These are phyloP conservation scores for Hipparchia sbordonii DNA, from an alignment of 2,888 invertebrate species.

Conservation along the genomic window DNA sequence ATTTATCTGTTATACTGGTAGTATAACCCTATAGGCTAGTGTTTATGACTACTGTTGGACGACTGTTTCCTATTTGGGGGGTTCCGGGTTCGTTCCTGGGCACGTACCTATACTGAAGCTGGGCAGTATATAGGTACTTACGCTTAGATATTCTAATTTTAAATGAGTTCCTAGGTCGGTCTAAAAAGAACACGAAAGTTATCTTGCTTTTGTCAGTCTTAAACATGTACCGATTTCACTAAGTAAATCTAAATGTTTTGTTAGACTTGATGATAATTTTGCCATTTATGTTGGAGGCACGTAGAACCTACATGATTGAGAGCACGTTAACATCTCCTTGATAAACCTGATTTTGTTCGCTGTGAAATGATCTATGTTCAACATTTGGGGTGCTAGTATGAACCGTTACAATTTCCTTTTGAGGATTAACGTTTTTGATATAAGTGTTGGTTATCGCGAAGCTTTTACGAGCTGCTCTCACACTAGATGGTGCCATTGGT, in stretches of 20 bases:
- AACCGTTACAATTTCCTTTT: conserved; percentile 66
- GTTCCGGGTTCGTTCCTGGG: too few relatives aligned
- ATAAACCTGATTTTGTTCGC: conserved; percentile 66
- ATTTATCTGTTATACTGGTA: not conserved
- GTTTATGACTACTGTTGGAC: too few relatives aligned
- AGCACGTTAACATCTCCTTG: conserved; percentile 71
- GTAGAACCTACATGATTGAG: conserved; percentile 64
- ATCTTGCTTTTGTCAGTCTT: too few relatives aligned
- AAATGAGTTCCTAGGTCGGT: too few relatives aligned
- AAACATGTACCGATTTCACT: too few relatives aligned
- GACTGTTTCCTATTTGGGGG: too few relatives aligned
- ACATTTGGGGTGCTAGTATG: conserved; percentile 66
- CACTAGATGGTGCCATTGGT: conserved; percentile 62
- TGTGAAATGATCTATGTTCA: conserved; percentile 57
- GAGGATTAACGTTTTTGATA: conserved; percentile 47
- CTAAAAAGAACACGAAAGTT: too few relatives aligned
- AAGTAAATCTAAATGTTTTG: too few relatives aligned
- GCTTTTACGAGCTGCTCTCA: conserved; percentile 59
- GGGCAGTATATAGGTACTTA: too few relatives aligned
- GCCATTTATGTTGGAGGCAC: not conserved
- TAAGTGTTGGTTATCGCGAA: conserved; percentile 53
- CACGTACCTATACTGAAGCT: too few relatives aligned
- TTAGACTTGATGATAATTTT: not conserved
- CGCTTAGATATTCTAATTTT: too few relatives aligned
- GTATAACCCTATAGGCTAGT: not conserved